phyloP scores from a whole-genome alignment of 2,797 vertebrate genomes.

The Pelobates cultripes region DNA sequence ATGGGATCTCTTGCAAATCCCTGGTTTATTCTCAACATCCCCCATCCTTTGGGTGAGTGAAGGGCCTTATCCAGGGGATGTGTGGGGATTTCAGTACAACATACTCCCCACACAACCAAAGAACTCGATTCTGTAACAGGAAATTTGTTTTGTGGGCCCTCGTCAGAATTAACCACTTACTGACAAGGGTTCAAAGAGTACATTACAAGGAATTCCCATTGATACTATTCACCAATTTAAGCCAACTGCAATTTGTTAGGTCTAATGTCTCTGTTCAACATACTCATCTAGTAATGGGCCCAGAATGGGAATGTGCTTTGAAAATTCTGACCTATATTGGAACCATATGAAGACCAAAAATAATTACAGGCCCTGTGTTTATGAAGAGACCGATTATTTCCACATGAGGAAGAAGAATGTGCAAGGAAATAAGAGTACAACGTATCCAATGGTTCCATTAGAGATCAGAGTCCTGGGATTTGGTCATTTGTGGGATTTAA shows the following conservation, averaged over 20 bases:
- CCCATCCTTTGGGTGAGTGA: too few species aligned
- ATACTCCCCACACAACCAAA: neutral
- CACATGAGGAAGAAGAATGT: neutral
- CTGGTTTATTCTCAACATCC: too few species aligned
- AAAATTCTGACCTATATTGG: neutral
- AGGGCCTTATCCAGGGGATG: too few species aligned
- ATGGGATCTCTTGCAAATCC: too few species aligned
- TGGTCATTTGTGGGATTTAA: too few species aligned
- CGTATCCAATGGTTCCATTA: too few species aligned
- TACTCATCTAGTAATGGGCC: neutral
- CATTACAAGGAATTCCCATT: neutral
- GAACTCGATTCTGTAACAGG: neutral
- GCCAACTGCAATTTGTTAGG: neutral
- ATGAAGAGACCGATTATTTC: neutral
- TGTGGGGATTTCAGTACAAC: too few species aligned
- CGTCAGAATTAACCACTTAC: neutral
- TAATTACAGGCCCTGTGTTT: neutral
- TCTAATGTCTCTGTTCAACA: neutral
- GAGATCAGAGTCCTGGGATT: too few species aligned
- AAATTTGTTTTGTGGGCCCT: neutral
- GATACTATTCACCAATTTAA: neutral
- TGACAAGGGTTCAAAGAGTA: constrained; percentile 1
- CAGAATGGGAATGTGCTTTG: neutral
- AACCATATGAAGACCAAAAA: constrained; percentile 10
- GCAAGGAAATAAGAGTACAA: neutral